phyloP scores from a whole-genome alignment of 2,797 vertebrate genomes.

The Apogon hyalosoma region DNA sequence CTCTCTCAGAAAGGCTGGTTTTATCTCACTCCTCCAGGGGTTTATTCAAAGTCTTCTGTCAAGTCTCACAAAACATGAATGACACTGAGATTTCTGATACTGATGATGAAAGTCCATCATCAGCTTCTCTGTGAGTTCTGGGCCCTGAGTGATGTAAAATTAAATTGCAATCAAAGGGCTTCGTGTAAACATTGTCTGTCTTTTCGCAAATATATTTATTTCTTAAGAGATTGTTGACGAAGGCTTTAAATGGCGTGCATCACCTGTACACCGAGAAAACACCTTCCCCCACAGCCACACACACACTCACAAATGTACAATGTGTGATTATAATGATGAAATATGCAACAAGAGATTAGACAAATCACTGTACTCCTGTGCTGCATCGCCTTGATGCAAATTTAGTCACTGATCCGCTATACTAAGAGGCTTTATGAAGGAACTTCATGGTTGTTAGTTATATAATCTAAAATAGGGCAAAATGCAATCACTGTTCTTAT shows the following conservation, averaged over 20 bases:
- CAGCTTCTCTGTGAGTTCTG: slow-evolving; percentile 64
- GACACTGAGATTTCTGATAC: slow-evolving; percentile 80
- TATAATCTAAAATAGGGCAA: slow-evolving; percentile 85
- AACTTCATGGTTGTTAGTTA: slow-evolving; percentile 87
- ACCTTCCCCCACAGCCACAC: slow-evolving; percentile 4
- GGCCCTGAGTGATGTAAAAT: slow-evolving; percentile 74
- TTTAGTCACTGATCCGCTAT: slow-evolving; percentile 84
- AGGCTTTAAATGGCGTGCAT: slow-evolving; percentile 53
- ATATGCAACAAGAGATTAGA: slow-evolving; percentile 87
- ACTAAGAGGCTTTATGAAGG: slow-evolving; percentile 87
- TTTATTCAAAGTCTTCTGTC: slow-evolving; percentile 83
- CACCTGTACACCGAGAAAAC: slow-evolving; percentile 63
- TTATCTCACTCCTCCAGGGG: slow-evolving; percentile 81
- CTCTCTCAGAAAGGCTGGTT: slow-evolving; percentile 70
- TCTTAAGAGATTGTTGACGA: slow-evolving; percentile 55
- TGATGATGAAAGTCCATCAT: slow-evolving; percentile 79
- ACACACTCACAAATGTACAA: slow-evolving; percentile 35
- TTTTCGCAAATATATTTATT: slow-evolving; percentile 60
- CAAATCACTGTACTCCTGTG: slow-evolving; percentile 82
- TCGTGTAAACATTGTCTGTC: slow-evolving; percentile 69
- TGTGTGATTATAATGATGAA: slow-evolving; percentile 79
- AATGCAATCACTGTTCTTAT: slow-evolving; percentile 84
- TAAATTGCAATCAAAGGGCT: slow-evolving; percentile 77
- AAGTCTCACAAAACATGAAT: slow-evolving; percentile 81
- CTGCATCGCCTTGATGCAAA: slow-evolving; percentile 83